Conservation (phyloP, 30 jellyfish, hydroid and myxozoan species). For the Sanderia malayensis region DNA sequence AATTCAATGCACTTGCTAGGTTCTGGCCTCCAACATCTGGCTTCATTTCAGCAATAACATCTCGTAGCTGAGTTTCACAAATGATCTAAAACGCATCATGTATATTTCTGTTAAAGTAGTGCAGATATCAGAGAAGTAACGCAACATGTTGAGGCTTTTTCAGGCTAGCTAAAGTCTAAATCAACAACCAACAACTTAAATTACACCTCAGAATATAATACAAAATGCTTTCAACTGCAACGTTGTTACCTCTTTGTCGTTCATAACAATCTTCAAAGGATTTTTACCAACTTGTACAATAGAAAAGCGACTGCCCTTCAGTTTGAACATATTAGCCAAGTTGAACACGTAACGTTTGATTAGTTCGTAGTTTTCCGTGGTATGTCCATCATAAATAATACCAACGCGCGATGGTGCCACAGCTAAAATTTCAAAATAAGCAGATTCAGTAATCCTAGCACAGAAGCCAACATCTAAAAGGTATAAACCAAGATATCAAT, state of each 20-base stretch:
- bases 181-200: too few species aligned
- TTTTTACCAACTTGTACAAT: slow-evolving; percentile 57
- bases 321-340: slow-evolving; percentile 42
- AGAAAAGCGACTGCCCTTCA: slow-evolving; percentile 28
- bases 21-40: slow-evolving; percentile 45
- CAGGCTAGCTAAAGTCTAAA: too few species aligned
- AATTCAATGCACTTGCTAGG: slow-evolving; percentile 43
- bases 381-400: slow-evolving; percentile 42
- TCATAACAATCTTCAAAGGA: slow-evolving; percentile 33
- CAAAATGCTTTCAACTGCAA: too few species aligned
- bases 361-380: slow-evolving; percentile 46
- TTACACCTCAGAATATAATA: too few species aligned
- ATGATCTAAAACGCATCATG: slow-evolving; percentile 39
- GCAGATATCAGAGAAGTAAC: too few species aligned
- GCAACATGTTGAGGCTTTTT: too few species aligned
- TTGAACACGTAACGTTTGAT: slow-evolving; percentile 54
- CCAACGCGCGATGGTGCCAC: slow-evolving; percentile 49
- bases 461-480: too few species aligned
- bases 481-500: too few species aligned
- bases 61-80: slow-evolving; percentile 39
- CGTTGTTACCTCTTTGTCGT: slow-evolving; percentile 48
- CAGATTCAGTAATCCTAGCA: too few species aligned
- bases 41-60: slow-evolving; percentile 27
- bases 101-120: too few species aligned
- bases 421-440: slow-evolving; percentile 30